Evolutionary conservation across 2,888 invertebrate genomes (phyloP).

Genomic region (Drosophila sordidapex): DNA sequence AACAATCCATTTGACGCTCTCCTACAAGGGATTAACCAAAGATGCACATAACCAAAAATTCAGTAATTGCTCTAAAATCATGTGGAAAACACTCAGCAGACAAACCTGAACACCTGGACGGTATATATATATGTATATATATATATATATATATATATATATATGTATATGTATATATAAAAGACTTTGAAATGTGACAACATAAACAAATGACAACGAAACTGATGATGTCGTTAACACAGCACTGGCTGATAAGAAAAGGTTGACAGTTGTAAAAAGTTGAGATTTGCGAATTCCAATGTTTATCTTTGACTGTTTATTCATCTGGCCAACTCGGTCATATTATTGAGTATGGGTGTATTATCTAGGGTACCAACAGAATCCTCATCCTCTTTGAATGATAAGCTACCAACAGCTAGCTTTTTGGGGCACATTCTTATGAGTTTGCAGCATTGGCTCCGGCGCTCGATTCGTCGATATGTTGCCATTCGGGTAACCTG

Average conservation of each 20-base stretch:
- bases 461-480: too few relatives aligned
- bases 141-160: too few relatives aligned
- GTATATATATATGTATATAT: too few relatives aligned
- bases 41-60: not conserved
- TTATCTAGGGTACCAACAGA: not conserved
- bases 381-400: not conserved
- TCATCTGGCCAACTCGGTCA: not conserved
- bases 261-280: not conserved
- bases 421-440: not conserved
- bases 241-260: not conserved
- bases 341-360: not conserved
- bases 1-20: not conserved
- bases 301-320: not conserved
- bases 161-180: not conserved
- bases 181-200: conserved; percentile 22
- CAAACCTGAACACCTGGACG: not conserved
- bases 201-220: not conserved
- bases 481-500: too few relatives aligned
- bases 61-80: not conserved
- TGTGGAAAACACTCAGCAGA: not conserved
- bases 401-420: not conserved
- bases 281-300: conserved; percentile 18
- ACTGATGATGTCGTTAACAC: not conserved
- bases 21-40: not conserved
- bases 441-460: too few relatives aligned